These are phyloP conservation scores for Scleropages formosus DNA, from an alignment of 2,797 vertebrate species.

Conservation along the genomic window DNA sequence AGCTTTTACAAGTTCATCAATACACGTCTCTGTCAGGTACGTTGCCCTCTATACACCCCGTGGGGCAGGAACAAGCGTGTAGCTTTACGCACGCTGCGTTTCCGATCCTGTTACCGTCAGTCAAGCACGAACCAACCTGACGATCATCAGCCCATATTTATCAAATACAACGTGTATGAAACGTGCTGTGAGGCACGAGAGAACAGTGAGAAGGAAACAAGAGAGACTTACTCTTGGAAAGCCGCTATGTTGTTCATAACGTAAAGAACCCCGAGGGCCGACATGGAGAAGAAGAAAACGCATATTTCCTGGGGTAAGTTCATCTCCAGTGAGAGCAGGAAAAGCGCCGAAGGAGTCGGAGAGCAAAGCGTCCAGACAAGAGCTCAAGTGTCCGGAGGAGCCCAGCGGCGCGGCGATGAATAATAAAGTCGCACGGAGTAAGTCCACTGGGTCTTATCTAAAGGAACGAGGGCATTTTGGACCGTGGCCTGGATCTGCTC, in stretches of 20 bases:
- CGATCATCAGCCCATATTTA: not conserved
- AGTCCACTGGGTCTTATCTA: not conserved
- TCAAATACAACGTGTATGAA: not conserved
- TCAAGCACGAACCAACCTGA: not conserved
- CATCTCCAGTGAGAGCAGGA: slow-evolving; percentile 48
- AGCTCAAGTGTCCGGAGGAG: not conserved
- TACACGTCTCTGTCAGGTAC: not conserved
- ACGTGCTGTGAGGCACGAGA: not conserved
- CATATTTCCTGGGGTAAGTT: slow-evolving; percentile 58
- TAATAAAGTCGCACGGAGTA: not conserved
- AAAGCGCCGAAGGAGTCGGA: not conserved
- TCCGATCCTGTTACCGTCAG: not conserved
- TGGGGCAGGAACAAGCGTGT: not conserved
- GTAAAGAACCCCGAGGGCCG: slow-evolving; percentile 75
- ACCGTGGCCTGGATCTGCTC: not conserved
- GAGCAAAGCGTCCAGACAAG: not conserved
- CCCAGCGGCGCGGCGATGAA: slow-evolving; percentile 2
- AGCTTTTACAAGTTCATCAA: slow-evolving; percentile 1
- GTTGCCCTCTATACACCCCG: not conserved
- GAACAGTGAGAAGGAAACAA: no score
- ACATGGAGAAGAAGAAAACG: slow-evolving; percentile 70
- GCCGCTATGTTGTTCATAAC: slow-evolving; percentile 63
- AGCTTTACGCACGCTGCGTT: not conserved
- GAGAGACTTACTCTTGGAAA: slow-evolving; percentile 77
- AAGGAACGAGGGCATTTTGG: not conserved